phyloP scores from a whole-genome alignment of 2,888 invertebrate species.

The Drosophila helvetica region DNA sequence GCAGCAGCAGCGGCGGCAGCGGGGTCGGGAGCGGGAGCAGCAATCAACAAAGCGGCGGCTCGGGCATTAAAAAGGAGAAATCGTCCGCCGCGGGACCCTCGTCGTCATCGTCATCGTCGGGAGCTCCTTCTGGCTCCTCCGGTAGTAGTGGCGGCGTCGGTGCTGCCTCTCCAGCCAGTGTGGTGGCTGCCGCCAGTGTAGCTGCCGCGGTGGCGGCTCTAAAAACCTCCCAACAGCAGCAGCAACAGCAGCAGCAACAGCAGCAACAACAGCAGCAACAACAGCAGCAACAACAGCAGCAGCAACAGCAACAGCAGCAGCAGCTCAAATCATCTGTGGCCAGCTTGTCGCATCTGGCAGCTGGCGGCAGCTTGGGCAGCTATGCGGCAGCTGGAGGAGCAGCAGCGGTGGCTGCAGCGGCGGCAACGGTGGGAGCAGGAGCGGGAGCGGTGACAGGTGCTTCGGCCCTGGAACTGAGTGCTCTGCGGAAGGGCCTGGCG shows the following conservation, averaged over 20 bases:
- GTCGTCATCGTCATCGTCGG: conserved; percentile 13
- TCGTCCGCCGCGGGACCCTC: conserved; percentile 22
- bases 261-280: conserved; percentile 42
- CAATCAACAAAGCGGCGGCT: conserved; percentile 34
- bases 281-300: conserved; percentile 52
- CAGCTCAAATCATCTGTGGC: conserved; percentile 71
- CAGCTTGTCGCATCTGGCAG: conserved; percentile 66
- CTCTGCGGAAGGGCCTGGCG: conserved; percentile 79
- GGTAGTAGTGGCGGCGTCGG: conserved; percentile 2
- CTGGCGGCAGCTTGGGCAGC: conserved; percentile 59
- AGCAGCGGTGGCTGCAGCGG: conserved; percentile 38
- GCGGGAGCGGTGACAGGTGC: conserved; percentile 42
- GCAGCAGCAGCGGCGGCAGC: conserved; percentile 61
- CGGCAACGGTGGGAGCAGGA: conserved; percentile 59
- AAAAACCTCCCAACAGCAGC: conserved; percentile 56
- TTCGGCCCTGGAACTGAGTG: conserved; percentile 64
- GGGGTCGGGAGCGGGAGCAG: conserved; percentile 31
- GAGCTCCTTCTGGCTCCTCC: conserved; percentile 9
- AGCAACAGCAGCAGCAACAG: conserved; percentile 47
- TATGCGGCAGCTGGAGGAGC: conserved; percentile 44
- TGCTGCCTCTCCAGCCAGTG: conserved; percentile 34
- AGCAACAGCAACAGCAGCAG: conserved; percentile 47
- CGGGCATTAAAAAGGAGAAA: conserved; percentile 41
- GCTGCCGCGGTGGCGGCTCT: conserved; percentile 68
- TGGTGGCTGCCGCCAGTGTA: conserved; percentile 41